These are phyloP conservation scores for Nomada fabriciana DNA, from an alignment of 2,888 invertebrate species.

Conservation along the genomic window DNA sequence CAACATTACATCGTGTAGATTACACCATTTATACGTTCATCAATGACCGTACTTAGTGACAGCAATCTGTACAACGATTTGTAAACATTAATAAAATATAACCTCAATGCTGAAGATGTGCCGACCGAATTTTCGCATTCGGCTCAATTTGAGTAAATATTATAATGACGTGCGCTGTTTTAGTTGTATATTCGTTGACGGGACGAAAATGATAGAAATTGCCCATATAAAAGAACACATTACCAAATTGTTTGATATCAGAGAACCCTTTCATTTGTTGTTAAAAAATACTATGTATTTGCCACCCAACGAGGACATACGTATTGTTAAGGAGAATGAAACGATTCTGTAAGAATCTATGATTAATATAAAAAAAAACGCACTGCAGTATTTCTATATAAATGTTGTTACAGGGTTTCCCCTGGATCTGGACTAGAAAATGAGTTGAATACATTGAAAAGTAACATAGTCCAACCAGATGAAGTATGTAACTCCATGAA, in stretches of 20 bases:
- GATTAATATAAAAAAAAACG: not conserved
- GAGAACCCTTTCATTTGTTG: conserved; percentile 80
- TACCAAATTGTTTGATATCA: conserved; percentile 77
- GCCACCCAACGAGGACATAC: conserved; percentile 81
- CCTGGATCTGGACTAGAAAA: conserved; percentile 65
- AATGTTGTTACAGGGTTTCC: conserved; percentile 67
- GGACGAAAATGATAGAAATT: conserved; percentile 72
- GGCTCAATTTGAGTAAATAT: conserved; percentile 76
- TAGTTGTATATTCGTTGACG: conserved; percentile 79
- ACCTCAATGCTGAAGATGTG: conserved; percentile 38
- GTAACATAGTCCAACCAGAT: too few relatives aligned
- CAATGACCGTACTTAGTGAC: not conserved
- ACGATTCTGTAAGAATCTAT: conserved; percentile 68
- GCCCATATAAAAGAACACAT: conserved; percentile 79
- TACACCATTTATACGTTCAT: not conserved
- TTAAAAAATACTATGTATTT: conserved; percentile 77
- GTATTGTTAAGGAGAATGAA: conserved; percentile 73
- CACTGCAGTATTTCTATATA: not conserved
- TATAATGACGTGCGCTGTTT: conserved; percentile 75
- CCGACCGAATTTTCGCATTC: conserved; percentile 75
- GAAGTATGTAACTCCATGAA: not conserved
- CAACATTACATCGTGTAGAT: too few relatives aligned
- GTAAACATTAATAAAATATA: conserved; percentile 15
- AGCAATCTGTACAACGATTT: not conserved
- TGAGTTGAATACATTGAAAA: not conserved